A percentile compares a stretch with the other conserved stretches of the same genome.
Evolutionary conservation across 2,888 invertebrate species (phyloP).

Genomic region (Calameuta idolon): DNA sequence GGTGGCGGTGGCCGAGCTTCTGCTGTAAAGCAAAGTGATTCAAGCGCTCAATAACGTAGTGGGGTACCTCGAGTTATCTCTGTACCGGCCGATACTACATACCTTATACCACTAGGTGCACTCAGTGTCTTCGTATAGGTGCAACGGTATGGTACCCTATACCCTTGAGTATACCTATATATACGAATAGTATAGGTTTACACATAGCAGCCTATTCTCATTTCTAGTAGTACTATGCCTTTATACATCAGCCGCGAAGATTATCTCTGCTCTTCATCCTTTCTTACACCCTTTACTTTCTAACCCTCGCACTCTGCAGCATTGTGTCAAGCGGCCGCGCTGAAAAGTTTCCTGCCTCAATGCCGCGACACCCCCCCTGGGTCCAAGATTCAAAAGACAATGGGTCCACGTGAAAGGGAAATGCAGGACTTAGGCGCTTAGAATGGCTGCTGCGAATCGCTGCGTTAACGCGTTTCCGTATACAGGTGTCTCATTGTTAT

Average conservation of each 20-base stretch:
- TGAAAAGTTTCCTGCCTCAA: background rate
- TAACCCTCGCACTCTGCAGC: background rate
- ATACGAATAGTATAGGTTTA: background rate
- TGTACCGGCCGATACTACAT: conserved; percentile 37
- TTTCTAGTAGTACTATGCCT: background rate
- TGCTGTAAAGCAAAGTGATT: conserved; percentile 52
- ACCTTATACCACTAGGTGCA: background rate
- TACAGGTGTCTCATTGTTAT: conserved; percentile 44
- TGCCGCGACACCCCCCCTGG: background rate
- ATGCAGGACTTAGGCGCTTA: background rate
- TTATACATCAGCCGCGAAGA: background rate
- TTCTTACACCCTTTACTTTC: background rate
- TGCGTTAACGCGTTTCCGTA: conserved; percentile 9
- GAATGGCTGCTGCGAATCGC: background rate
- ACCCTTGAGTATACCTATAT: background rate
- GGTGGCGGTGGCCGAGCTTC: conserved; percentile 6
- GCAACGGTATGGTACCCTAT: background rate
- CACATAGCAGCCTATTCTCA: background rate
- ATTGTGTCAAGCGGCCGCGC: too few species aligned
- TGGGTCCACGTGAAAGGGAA: background rate
- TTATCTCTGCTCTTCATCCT: background rate
- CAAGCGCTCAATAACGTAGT: conserved; percentile 36
- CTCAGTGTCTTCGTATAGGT: background rate
- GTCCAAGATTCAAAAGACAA: background rate
- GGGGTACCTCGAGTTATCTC: conserved; percentile 53